A percentile compares a stretch with the other conserved stretches of the same genome.
phyloP scores from a whole-genome alignment of 1,140 invertebrate species.

The Odontomachus brunneus region DNA sequence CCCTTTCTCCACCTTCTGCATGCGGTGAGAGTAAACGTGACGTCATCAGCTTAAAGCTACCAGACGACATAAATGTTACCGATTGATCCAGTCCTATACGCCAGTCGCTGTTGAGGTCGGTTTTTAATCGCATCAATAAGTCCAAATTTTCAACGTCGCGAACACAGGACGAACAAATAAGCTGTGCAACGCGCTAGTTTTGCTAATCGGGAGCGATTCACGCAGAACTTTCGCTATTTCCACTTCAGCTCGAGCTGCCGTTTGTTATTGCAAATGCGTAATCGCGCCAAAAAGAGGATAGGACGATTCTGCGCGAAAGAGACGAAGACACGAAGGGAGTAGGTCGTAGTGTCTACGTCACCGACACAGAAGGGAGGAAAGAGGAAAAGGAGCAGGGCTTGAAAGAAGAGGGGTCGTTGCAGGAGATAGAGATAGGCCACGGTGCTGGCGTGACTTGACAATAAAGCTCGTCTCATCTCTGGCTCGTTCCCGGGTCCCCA shows the following conservation, averaged over 20 bases:
- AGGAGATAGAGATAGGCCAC: constrained; percentile 84
- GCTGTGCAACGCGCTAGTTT: too few species aligned
- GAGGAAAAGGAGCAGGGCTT: constrained; percentile 47
- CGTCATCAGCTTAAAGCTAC: constrained; percentile 78
- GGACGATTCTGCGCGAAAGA: background rate
- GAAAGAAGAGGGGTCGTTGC: constrained; percentile 73
- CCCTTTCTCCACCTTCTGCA: constrained; percentile 75
- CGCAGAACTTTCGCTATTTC: too few species aligned
- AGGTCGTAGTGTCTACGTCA: background rate
- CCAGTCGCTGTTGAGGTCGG: background rate
- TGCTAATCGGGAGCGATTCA: too few species aligned
- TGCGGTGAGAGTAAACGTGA: constrained; percentile 78
- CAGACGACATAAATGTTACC: constrained; percentile 68
- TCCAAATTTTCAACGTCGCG: background rate
- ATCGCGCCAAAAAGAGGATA: background rate
- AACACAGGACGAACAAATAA: too few species aligned
- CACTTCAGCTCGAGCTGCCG: background rate
- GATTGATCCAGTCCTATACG: constrained; percentile 64
- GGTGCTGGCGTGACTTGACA: constrained; percentile 84
- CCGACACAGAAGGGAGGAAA: constrained; percentile 44
- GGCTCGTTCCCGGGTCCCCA: constrained; percentile 59
- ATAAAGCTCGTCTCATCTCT: constrained; percentile 83
- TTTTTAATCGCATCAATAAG: background rate
- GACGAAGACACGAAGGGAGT: background rate
- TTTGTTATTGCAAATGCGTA: background rate